Evolutionary conservation across 2,888 invertebrate genomes (phyloP).

Genomic region (Clitarchus hookeri): DNA sequence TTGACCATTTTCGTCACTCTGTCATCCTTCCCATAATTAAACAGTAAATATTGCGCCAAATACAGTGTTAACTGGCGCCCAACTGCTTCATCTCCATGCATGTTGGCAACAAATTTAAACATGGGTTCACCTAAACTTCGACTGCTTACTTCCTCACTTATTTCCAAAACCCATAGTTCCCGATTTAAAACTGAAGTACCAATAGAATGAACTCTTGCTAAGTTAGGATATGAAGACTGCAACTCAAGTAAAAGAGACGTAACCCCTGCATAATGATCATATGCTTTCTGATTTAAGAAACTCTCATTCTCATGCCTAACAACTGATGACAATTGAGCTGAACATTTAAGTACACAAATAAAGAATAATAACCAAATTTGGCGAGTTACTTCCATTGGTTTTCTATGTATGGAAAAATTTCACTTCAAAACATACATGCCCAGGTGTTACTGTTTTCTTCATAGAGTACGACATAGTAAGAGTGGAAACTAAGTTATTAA

Average conservation of each 20-base stretch:
- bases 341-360: too few species aligned
- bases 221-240: conserved; percentile 66
- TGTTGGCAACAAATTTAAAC: conserved; percentile 93
- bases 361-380: too few species aligned
- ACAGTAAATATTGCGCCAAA: conserved; percentile 81
- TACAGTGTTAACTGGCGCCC: conserved; percentile 83
- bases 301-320: conserved; percentile 16
- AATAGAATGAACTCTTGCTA: conserved; percentile 73
- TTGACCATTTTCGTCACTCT: conserved; percentile 78
- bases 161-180: conserved; percentile 81
- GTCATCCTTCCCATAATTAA: conserved; percentile 70
- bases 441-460: too few species aligned
- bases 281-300: conserved; percentile 51
- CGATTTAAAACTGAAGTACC: conserved; percentile 84
- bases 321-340: not conserved
- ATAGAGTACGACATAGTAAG: too few species aligned
- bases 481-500: too few species aligned
- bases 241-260: conserved; percentile 66
- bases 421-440: too few species aligned
- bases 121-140: conserved; percentile 63
- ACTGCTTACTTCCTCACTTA: conserved; percentile 67
- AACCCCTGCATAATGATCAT: conserved; percentile 73
- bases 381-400: too few species aligned
- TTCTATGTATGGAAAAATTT: too few species aligned
- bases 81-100: conserved; percentile 95